Evolutionary conservation across 2,797 vertebrate species (phyloP), one percentile per base, ranked within the genome.

Genomic region (Orestias chungarensis): DNA sequence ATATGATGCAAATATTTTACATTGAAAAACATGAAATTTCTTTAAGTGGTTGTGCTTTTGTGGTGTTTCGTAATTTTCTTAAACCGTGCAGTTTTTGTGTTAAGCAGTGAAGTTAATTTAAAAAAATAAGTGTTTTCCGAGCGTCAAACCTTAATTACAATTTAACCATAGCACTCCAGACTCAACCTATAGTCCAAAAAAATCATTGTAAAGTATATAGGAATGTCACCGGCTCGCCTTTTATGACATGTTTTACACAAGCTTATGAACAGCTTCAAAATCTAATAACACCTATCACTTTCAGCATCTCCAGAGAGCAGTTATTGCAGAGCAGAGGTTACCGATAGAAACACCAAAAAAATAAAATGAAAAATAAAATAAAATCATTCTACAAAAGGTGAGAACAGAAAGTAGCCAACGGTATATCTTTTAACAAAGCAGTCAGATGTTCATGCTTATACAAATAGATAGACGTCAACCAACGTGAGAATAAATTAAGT

Each of bases 241-340:
- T 29, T 38, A 27, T 50, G 59, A 71, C 46, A 64, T 64, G 66
- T 64, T 75, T 75, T 25, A 35, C 10, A 31, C 17, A 49, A 27
- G 40, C 59, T 68, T 64, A 64, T 64, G 68, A 78, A 64, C 57
- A 68, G 59, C 38, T 62, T 25, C 27, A 55, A 65, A 68, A 67
- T 64, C 64, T 77, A 72, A 77, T 66, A 73, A 78, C 50, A 27
- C 49, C 59, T 78, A 57, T 69, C 76, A 78, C 57, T 78, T 73
- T 78, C 66, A 55, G 3, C 20, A 65, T 69, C 66, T 69, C 71
- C 40, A 17, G 59, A 78, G 76, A 69, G 70, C 50, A 70, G 42
- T 62, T 74, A 33, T 2, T 71, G 47, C 44, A 43, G 66, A 74
- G 68, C 49, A 59, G 66, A 73, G 35, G 66, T 59, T 64, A 59